phyloP scores from a whole-genome alignment of 1,140 invertebrate species.

The Belonocnema kinseyi region DNA sequence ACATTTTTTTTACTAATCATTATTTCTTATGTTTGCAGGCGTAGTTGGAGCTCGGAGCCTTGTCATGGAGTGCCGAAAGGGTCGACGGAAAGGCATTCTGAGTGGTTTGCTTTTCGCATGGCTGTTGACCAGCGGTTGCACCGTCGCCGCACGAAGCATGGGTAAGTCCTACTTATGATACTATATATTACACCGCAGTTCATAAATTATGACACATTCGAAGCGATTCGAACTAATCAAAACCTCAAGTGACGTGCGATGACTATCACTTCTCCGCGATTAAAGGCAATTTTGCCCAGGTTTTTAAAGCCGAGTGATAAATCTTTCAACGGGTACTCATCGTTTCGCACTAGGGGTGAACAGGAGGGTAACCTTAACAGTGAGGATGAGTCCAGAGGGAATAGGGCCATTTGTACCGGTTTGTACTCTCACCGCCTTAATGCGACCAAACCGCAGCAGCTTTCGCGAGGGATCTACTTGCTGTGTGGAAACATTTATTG shows the following conservation, averaged over 20 bases:
- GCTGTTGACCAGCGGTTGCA: slow-evolving; percentile 69
- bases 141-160: slow-evolving; percentile 69
- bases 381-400: slow-evolving; percentile 5
- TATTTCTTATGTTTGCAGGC: slow-evolving; percentile 59
- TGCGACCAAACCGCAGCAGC: neutral
- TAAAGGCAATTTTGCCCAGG: slow-evolving; percentile 1
- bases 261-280: neutral
- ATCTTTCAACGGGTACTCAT: neutral
- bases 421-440: neutral
- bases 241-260: neutral
- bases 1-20: neutral
- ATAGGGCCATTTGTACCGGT: slow-evolving; percentile 22
- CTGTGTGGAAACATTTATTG: slow-evolving; percentile 49
- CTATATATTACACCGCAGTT: neutral
- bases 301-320: slow-evolving; percentile 6
- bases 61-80: slow-evolving; percentile 73
- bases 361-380: neutral
- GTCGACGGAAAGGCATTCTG: slow-evolving; percentile 71
- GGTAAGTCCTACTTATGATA: slow-evolving; percentile 57
- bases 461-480: neutral
- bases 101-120: slow-evolving; percentile 69
- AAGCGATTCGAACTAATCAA: neutral
- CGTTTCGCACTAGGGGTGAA: neutral
- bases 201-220: neutral
- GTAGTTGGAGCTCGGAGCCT: slow-evolving; percentile 71